phyloP scores from a whole-genome alignment of 2,797 vertebrate genomes.

The Chiroxiphia lanceolata region DNA sequence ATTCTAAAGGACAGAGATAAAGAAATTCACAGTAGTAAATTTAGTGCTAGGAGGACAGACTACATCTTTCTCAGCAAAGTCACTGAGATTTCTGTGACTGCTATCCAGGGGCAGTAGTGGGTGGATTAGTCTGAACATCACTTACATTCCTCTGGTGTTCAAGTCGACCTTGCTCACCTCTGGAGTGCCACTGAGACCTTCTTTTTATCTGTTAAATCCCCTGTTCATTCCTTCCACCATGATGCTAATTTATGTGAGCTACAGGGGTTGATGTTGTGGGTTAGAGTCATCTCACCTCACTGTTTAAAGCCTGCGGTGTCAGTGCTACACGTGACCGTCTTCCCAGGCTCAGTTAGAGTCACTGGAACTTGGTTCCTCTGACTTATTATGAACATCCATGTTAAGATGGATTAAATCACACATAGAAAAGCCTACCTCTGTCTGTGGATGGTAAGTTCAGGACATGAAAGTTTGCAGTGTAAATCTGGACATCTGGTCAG shows the following conservation, averaged over 20 bases:
- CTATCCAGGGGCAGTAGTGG: background rate
- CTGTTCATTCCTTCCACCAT: background rate
- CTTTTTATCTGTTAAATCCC: background rate
- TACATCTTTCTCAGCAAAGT: background rate
- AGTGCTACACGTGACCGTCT: fast-evolving
- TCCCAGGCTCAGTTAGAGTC: background rate
- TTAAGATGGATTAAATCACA: background rate
- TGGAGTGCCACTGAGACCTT: background rate
- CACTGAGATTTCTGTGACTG: background rate
- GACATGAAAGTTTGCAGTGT: background rate
- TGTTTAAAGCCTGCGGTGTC: background rate
- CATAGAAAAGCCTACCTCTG: background rate
- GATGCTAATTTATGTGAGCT: background rate
- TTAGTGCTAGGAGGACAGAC: background rate
- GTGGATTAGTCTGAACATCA: background rate
- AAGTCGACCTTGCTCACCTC: background rate
- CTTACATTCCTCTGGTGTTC: background rate
- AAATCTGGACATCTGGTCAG: background rate
- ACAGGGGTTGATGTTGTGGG: background rate
- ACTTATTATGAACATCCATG: background rate
- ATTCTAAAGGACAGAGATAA: background rate
- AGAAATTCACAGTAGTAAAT: background rate
- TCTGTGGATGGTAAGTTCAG: background rate
- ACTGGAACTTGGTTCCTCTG: background rate
- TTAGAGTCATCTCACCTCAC: background rate